A percentile compares a stretch with the other conserved stretches of the same genome.
phyloP scores from a whole-genome alignment of 2,113 vertebrate species.

The Drymodes brunneopygia region DNA sequence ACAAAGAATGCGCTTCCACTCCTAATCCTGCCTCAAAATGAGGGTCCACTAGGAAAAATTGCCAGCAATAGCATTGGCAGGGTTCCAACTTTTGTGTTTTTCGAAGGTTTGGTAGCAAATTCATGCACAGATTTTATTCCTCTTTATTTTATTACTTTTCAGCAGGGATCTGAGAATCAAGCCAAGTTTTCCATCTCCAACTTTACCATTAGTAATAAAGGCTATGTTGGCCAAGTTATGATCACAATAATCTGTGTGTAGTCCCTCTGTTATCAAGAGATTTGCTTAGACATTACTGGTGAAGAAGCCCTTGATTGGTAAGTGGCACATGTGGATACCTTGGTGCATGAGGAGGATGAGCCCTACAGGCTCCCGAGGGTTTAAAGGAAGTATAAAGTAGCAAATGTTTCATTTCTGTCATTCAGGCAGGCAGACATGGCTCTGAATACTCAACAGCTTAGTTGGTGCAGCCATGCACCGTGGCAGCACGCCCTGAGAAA shows the following conservation, averaged over 20 bases:
- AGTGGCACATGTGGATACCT: not conserved
- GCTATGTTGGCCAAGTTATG: not conserved
- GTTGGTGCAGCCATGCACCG: fast-evolving
- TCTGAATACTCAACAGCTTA: not conserved
- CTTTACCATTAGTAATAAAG: not conserved
- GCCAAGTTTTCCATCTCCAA: constrained; percentile 18
- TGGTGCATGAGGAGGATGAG: not conserved
- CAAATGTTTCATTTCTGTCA: not conserved
- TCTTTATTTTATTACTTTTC: constrained; percentile 38
- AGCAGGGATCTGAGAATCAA: constrained; percentile 17
- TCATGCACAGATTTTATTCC: not conserved
- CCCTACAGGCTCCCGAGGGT: not conserved
- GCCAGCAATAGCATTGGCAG: constrained; percentile 20
- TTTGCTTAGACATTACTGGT: not conserved
- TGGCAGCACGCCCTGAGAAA: not conserved
- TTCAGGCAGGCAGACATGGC: not conserved
- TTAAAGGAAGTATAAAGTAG: not conserved
- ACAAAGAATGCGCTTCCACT: not conserved
- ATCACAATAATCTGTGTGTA: not conserved
- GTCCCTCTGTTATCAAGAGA: not conserved
- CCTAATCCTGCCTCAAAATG: not conserved
- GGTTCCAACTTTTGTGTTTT: constrained; percentile 44
- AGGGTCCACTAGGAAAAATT: not conserved
- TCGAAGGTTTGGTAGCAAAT: constrained; percentile 21
- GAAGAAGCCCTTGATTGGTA: not conserved